Percentiles rank a stretch among this genome's conserved stretches.
phyloP scores from a whole-genome alignment of 2,888 invertebrate genomes.

The Onthophagus sagittarius region DNA sequence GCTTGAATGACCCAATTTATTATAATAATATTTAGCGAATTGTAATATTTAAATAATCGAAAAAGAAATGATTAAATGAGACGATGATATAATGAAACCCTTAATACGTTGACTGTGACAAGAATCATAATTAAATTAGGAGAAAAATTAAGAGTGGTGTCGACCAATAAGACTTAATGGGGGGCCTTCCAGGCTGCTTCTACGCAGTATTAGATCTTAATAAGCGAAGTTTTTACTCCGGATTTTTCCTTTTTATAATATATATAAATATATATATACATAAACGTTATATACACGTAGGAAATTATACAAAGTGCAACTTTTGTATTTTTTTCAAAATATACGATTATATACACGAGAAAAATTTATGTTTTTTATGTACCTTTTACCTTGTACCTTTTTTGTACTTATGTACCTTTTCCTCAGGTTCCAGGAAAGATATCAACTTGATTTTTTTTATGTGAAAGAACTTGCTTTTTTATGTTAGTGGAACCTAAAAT shows the following conservation, averaged over 20 bases:
- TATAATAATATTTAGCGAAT: neutral
- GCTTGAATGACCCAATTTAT: neutral
- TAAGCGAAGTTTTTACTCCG: conserved; percentile 36
- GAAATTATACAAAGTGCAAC: conserved; percentile 31
- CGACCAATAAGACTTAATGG: conserved; percentile 38
- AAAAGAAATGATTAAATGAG: neutral
- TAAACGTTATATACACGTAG: conserved; percentile 27
- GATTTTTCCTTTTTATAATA: neutral
- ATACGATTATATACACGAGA: conserved; percentile 22
- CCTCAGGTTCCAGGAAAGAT: too few species aligned
- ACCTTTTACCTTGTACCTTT: too few species aligned
- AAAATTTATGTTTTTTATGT: too few species aligned
- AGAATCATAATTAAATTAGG: conserved; percentile 22
- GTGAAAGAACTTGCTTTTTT: too few species aligned
- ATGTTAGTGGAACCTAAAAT: too few species aligned
- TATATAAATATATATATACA: neutral
- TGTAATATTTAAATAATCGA: neutral
- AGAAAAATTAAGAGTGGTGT: conserved; percentile 15
- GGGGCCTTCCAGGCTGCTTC: conserved; percentile 47
- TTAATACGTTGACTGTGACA: conserved; percentile 12
- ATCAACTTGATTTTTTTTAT: too few species aligned
- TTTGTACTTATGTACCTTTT: too few species aligned
- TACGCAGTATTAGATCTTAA: conserved; percentile 46
- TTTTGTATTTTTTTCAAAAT: conserved; percentile 30
- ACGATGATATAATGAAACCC: neutral